These are phyloP conservation scores for Stigmatopora nigra DNA, from an alignment of 2,113 vertebrate genomes.

Conservation along the genomic window DNA sequence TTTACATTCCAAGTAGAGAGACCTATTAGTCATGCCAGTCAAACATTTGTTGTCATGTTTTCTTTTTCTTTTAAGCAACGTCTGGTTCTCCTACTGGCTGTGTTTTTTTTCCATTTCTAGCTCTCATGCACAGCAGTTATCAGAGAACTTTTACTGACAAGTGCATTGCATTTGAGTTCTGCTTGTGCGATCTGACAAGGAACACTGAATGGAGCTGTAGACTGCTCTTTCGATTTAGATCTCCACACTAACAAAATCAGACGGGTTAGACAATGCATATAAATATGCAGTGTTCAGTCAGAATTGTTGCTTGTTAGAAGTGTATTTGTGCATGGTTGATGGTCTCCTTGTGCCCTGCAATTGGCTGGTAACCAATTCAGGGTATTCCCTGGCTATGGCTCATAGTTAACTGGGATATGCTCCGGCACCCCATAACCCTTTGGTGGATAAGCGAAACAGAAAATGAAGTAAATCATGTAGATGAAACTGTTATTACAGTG, in stretches of 20 bases:
- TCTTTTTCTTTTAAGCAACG: not conserved
- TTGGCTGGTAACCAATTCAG: too few species aligned
- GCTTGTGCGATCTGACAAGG: not conserved
- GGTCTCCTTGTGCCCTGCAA: too few species aligned
- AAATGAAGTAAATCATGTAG: not conserved
- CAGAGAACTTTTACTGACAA: not conserved
- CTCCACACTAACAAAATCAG: not conserved
- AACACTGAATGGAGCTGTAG: not conserved
- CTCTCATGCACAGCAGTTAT: not conserved
- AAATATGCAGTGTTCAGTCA: too few species aligned
- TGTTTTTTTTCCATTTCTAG: not conserved
- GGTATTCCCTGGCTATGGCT: too few species aligned
- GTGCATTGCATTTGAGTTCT: not conserved
- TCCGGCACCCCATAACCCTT: too few species aligned
- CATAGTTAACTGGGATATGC: too few species aligned
- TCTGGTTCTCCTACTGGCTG: not conserved
- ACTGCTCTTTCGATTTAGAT: not conserved
- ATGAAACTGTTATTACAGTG: not conserved
- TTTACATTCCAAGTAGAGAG: not conserved
- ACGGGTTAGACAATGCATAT: too few species aligned
- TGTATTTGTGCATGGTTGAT: too few species aligned
- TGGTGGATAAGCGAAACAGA: too few species aligned
- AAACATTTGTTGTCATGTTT: not conserved
- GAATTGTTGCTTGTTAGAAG: too few species aligned
- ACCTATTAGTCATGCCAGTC: not conserved